These are phyloP conservation scores for Muscicapa striata DNA, from an alignment of 2,797 vertebrate genomes.

Conservation along the genomic window DNA sequence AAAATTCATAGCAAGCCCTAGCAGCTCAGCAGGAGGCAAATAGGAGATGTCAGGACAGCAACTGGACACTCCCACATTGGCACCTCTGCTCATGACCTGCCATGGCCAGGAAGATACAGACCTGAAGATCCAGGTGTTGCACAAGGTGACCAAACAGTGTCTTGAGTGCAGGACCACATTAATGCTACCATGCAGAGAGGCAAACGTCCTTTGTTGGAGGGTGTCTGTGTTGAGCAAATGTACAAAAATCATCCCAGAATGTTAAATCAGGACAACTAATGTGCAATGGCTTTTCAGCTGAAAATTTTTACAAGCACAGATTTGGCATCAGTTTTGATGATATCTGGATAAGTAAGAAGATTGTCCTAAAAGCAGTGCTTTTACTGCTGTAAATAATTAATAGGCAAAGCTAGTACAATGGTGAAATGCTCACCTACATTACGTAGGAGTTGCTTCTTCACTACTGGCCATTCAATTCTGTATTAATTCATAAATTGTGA, in stretches of 20 bases:
- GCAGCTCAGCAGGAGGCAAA: background rate
- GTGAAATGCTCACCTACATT: background rate
- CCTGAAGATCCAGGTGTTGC: rapidly evolving
- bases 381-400: background rate
- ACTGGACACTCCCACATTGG: background rate
- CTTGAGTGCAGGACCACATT: background rate
- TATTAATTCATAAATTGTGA: background rate
- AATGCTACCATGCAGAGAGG: background rate
- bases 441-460: background rate
- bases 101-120: too few species aligned
- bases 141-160: rapidly evolving
- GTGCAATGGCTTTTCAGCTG: background rate
- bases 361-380: background rate
- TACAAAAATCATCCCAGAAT: background rate
- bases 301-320: background rate
- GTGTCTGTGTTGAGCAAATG: background rate
- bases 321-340: background rate
- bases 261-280: background rate
- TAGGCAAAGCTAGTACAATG: background rate
- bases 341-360: background rate
- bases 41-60: background rate
- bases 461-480: background rate
- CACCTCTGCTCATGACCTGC: rapidly evolving
- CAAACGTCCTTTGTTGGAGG: background rate
- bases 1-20: background rate